Evolutionary conservation across 2,888 invertebrate species (phyloP).

Genomic region (Dynastes maya): DNA sequence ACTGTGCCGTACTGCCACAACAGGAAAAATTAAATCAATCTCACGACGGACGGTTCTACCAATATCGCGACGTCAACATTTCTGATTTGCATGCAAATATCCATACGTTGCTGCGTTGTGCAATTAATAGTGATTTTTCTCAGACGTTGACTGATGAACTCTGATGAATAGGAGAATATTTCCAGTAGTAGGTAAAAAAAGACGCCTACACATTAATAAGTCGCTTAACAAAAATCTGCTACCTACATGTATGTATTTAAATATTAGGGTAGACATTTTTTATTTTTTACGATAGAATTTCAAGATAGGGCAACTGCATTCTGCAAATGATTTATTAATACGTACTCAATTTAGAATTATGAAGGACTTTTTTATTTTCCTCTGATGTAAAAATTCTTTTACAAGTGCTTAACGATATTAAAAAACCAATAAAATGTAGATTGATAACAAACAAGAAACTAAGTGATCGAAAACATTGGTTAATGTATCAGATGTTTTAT

Average conservation of each 20-base stretch:
- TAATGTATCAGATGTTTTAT: no score
- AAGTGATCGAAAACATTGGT: no score
- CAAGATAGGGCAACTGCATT: no score
- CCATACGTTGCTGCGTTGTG: background rate
- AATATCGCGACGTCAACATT: conserved; percentile 7
- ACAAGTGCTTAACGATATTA: no score
- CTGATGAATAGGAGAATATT: background rate
- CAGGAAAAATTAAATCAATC: conserved; percentile 33
- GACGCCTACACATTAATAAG: background rate
- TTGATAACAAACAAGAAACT: no score
- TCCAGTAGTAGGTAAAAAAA: background rate
- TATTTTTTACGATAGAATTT: no score
- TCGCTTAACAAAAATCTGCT: background rate
- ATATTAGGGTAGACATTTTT: no score
- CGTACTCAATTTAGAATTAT: no score
- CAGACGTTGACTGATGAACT: background rate
- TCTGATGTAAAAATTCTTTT: no score
- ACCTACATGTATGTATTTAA: background rate
- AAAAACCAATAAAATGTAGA: no score
- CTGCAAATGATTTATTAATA: no score
- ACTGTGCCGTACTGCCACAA: conserved; percentile 29
- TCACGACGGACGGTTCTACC: conserved; percentile 1
- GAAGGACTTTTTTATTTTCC: no score
- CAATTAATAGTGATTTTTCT: background rate
- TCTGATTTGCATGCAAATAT: conserved; percentile 1